phyloP scores from a whole-genome alignment of 1,140 invertebrate genomes.

The Macrocentrus cingulum region DNA sequence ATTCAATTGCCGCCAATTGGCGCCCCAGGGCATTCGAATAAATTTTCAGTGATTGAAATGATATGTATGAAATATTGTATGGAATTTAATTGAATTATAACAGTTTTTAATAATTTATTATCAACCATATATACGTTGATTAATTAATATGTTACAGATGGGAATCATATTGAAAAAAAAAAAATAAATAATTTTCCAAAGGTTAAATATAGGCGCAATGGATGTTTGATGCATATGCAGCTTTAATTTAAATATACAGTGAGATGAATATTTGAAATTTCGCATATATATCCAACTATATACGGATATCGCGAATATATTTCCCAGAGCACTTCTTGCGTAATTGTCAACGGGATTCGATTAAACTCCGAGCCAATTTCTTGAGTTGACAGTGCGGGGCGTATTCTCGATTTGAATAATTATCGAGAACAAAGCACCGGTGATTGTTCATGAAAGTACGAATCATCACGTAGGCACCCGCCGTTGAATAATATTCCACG shows the following conservation, averaged over 20 bases:
- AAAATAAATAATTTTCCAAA: too few species aligned
- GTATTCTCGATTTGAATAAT: conserved; percentile 34
- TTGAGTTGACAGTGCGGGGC: conserved; percentile 25
- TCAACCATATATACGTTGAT: too few species aligned
- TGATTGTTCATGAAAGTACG: conserved; percentile 35
- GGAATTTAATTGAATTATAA: too few species aligned
- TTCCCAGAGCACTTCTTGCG: conserved; percentile 23
- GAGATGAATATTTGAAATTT: conserved; percentile 12
- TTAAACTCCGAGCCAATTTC: conserved; percentile 30
- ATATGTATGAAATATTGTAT: too few species aligned
- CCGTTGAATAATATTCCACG: too few species aligned
- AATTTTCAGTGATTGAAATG: too few species aligned
- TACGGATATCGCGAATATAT: conserved; percentile 27
- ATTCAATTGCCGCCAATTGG: too few species aligned
- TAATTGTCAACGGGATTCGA: conserved; percentile 26
- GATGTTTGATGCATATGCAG: neutral
- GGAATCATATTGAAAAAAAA: too few species aligned
- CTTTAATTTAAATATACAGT: neutral
- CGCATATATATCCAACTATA: neutral
- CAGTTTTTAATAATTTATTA: too few species aligned
- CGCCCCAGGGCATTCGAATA: too few species aligned
- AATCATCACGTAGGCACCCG: conserved; percentile 25
- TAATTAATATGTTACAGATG: too few species aligned
- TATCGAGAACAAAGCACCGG: conserved; percentile 33
- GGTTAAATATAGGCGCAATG: too few species aligned